phyloP scores from a whole-genome alignment of 1,140 invertebrate genomes.

The Thaumetopoea pityocampa region DNA sequence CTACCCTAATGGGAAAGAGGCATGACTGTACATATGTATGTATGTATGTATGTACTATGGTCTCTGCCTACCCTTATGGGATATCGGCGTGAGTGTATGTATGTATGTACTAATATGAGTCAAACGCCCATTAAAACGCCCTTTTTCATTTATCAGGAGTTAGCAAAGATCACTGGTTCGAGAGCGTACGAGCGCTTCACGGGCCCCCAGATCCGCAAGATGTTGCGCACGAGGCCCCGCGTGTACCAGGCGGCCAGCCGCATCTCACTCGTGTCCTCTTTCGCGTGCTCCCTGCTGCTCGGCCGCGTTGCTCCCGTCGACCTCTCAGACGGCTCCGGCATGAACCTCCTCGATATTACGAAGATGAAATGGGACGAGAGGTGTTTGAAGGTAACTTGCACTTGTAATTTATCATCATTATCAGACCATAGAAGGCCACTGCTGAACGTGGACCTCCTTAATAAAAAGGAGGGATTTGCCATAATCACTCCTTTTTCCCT shows the following conservation, averaged over 20 bases:
- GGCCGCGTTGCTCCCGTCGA: conserved; percentile 95
- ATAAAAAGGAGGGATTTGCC: no score
- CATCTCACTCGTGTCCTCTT: conserved; percentile 96
- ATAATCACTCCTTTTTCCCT: no score
- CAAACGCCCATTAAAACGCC: no score
- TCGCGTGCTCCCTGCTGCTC: conserved; percentile 91
- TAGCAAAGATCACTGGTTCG: conserved; percentile 93
- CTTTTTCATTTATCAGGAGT: conserved; percentile 59
- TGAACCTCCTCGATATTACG: conserved; percentile 95
- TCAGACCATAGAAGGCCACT: no score
- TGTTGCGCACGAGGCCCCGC: conserved; percentile 83
- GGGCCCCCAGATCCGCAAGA: conserved; percentile 94
- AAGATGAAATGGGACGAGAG: conserved; percentile 86
- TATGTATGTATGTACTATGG: no score
- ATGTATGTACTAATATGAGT: no score
- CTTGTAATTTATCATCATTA: no score
- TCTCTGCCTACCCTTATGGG: no score
- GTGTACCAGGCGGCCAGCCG: conserved; percentile 90
- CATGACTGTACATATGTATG: no score
- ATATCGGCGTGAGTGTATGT: no score
- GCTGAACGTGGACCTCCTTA: no score
- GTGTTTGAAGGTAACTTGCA: conserved; percentile 85
- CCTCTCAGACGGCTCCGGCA: conserved; percentile 94
- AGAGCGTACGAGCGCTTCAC: conserved; percentile 96
- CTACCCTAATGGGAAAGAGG: no score